phyloP scores from a whole-genome alignment of 2,888 invertebrate genomes.

The Itoplectis maculator region DNA sequence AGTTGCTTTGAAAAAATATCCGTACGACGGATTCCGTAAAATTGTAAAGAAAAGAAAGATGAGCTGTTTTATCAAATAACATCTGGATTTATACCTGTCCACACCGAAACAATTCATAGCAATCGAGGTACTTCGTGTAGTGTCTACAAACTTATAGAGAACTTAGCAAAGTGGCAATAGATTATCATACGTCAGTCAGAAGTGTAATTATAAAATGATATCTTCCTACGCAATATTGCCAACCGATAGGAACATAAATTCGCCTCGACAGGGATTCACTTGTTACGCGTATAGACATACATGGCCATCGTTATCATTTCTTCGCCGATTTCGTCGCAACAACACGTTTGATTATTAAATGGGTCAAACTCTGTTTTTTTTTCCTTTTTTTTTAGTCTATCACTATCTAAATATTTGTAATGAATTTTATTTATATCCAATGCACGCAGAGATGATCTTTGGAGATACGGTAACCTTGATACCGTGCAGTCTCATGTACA shows the following conservation, averaged over 20 bases:
- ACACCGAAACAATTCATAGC: slow-evolving; percentile 62
- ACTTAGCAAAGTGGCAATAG: slow-evolving; percentile 49
- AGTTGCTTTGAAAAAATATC: not conserved
- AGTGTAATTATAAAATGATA: slow-evolving; percentile 60
- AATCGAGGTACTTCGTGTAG: slow-evolving; percentile 60
- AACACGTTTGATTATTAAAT: slow-evolving; percentile 63
- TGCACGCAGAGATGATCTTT: slow-evolving; percentile 54
- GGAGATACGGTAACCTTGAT: slow-evolving; percentile 45
- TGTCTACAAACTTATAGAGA: slow-evolving; percentile 57
- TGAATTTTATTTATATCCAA: slow-evolving; percentile 69
- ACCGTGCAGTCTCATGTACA: slow-evolving; percentile 67
- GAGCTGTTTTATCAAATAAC: not conserved
- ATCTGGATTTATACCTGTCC: slow-evolving; percentile 32
- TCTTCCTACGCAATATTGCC: slow-evolving; percentile 59
- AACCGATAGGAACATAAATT: slow-evolving; percentile 55
- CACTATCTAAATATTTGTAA: slow-evolving; percentile 70
- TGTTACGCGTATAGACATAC: slow-evolving; percentile 47
- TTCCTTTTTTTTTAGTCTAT: slow-evolving; percentile 66
- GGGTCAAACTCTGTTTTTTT: slow-evolving; percentile 46
- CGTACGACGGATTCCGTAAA: not conserved
- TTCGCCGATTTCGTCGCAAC: slow-evolving; percentile 57
- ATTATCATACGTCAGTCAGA: slow-evolving; percentile 45
- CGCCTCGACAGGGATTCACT: slow-evolving; percentile 55
- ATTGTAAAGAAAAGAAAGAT: slow-evolving; percentile 2
- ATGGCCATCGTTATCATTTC: slow-evolving; percentile 53